phyloP scores from a whole-genome alignment of 2,113 vertebrate species.

The Ariopsis seemanni region DNA sequence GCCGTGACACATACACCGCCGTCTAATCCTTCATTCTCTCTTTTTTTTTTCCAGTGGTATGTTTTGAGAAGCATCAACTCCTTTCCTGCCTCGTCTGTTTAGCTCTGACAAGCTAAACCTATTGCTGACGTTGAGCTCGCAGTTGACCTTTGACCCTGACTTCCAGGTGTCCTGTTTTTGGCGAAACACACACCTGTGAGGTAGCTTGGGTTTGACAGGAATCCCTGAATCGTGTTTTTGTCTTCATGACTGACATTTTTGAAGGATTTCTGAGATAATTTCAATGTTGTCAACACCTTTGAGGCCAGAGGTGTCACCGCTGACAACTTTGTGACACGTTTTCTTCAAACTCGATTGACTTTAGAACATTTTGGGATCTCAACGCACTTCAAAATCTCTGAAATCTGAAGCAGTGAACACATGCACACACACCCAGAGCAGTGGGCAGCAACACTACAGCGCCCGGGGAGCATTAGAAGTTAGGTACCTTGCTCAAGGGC shows the following conservation, averaged over 20 bases:
- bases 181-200: conserved; percentile 40
- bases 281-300: not conserved
- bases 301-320: not conserved
- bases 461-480: too few relatives aligned
- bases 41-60: conserved; percentile 64
- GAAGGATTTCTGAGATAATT: not conserved
- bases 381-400: not conserved
- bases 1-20: conserved; percentile 59
- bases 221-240: not conserved
- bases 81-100: conserved; percentile 78
- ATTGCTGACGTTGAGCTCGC: conserved; percentile 69
- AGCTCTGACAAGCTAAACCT: conserved; percentile 77
- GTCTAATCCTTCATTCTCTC: conserved; percentile 54
- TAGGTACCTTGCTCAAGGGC: too few relatives aligned
- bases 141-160: conserved; percentile 72
- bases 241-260: not conserved
- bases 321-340: not conserved
- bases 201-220: not conserved
- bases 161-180: conserved; percentile 64
- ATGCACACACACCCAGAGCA: too few relatives aligned
- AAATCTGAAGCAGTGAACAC: too few relatives aligned
- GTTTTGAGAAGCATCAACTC: conserved; percentile 66
- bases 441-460: too few relatives aligned
- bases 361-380: not conserved
- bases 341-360: not conserved